Evolutionary conservation across 2,888 invertebrate species (phyloP).

Genomic region (Orthosia incerta): DNA sequence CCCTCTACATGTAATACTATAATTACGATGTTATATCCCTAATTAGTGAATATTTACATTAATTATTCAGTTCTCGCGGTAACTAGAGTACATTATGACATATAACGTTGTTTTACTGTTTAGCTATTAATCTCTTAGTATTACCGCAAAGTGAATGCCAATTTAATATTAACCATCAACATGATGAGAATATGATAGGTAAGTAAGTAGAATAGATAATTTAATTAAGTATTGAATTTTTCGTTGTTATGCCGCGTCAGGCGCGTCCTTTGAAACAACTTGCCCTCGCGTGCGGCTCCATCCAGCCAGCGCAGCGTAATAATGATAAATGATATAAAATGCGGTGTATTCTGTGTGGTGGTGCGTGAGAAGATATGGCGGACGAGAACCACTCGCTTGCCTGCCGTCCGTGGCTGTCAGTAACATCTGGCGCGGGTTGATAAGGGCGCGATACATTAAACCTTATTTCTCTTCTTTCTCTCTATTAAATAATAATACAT

Average conservation of each 20-base stretch:
- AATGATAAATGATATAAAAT: slow-evolving; percentile 3
- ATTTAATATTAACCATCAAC: background rate
- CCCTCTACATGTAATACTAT: background rate
- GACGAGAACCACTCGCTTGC: slow-evolving; percentile 11
- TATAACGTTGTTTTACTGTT: background rate
- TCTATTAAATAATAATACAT: background rate
- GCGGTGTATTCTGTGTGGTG: background rate
- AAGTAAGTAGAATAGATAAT: background rate
- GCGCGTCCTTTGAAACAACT: background rate
- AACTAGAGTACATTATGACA: background rate
- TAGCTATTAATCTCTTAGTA: background rate
- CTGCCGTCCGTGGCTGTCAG: slow-evolving; percentile 31
- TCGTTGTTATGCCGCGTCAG: background rate
- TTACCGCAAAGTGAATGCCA: background rate
- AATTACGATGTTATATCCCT: background rate
- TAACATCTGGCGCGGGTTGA: slow-evolving; percentile 24
- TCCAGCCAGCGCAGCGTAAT: background rate
- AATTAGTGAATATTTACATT: background rate
- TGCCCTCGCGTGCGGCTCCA: background rate
- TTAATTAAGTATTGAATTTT: background rate
- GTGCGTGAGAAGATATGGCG: background rate
- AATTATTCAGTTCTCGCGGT: background rate
- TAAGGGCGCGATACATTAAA: background rate
- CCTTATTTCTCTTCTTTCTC: background rate
- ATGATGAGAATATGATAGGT: background rate